phyloP scores from a whole-genome alignment of 2,888 invertebrate genomes.

The Eupithecia dodoneata region DNA sequence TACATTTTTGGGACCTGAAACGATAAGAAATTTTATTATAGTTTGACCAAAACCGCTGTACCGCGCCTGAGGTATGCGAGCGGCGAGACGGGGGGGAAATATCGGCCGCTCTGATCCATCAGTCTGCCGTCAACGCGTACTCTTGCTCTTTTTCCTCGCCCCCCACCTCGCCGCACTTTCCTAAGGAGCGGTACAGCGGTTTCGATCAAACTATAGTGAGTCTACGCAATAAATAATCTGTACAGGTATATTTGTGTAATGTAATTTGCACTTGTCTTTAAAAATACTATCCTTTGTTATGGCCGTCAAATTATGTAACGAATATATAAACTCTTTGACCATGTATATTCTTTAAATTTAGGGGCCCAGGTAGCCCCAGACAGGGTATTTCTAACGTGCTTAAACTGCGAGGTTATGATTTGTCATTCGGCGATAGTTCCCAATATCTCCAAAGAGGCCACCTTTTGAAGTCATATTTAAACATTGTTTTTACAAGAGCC shows the following conservation, averaged over 20 bases:
- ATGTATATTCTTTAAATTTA: too few relatives aligned
- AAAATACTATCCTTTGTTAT: background rate
- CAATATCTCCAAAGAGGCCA: background rate
- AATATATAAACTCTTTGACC: too few relatives aligned
- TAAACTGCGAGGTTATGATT: background rate
- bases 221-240: background rate
- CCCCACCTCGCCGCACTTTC: too few relatives aligned
- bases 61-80: too few relatives aligned
- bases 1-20: conserved; percentile 71
- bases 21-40: background rate
- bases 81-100: too few relatives aligned
- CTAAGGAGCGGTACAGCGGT: too few relatives aligned
- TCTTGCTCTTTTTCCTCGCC: too few relatives aligned
- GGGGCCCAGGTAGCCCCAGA: background rate
- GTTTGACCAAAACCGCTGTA: too few relatives aligned
- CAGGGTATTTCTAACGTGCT: background rate
- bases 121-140: too few relatives aligned
- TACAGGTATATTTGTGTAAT: background rate
- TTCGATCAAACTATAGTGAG: too few relatives aligned
- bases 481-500: background rate
- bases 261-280: background rate
- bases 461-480: too few relatives aligned
- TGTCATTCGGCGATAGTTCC: background rate
- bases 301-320: background rate
- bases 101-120: too few relatives aligned